Evolutionary conservation across 1,140 invertebrate species (phyloP).

Genomic region (Cataglyphis hispanica): DNA sequence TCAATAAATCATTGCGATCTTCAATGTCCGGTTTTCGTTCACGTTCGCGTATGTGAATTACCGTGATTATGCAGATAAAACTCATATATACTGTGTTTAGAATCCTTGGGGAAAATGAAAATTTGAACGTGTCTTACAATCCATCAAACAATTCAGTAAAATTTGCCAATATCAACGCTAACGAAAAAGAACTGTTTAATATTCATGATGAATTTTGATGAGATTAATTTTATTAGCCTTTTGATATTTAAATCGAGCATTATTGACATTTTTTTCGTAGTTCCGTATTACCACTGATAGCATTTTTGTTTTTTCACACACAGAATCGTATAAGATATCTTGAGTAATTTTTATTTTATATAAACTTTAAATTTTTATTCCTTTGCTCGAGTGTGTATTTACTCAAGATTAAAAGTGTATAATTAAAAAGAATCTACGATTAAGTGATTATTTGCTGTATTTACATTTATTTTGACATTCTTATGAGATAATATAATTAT

Average conservation of each 20-base stretch:
- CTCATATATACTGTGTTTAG: neutral
- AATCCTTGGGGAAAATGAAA: neutral
- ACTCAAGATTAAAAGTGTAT: neutral
- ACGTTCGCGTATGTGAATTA: conserved; percentile 1
- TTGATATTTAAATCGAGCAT: neutral
- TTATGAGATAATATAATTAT: too few relatives aligned
- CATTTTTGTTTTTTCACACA: neutral
- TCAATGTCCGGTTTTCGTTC: neutral
- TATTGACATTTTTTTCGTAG: neutral
- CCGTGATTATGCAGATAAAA: conserved; percentile 2
- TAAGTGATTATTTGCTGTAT: neutral
- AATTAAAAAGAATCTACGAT: neutral
- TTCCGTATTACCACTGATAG: neutral
- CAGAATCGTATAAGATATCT: neutral
- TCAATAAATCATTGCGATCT: conserved; percentile 1
- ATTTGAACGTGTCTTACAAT: neutral
- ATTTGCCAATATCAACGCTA: neutral
- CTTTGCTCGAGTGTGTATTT: too few relatives aligned
- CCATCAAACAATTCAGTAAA: neutral
- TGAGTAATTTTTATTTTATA: neutral
- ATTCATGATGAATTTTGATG: conserved; percentile 14
- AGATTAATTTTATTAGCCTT: neutral
- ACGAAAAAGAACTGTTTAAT: conserved; percentile 3
- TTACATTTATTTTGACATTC: neutral
- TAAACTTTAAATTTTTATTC: neutral